A percentile compares a stretch with the other conserved stretches of the same genome.
phyloP scores from a whole-genome alignment of 2,888 invertebrate species.

The Acrobasis suavella region DNA sequence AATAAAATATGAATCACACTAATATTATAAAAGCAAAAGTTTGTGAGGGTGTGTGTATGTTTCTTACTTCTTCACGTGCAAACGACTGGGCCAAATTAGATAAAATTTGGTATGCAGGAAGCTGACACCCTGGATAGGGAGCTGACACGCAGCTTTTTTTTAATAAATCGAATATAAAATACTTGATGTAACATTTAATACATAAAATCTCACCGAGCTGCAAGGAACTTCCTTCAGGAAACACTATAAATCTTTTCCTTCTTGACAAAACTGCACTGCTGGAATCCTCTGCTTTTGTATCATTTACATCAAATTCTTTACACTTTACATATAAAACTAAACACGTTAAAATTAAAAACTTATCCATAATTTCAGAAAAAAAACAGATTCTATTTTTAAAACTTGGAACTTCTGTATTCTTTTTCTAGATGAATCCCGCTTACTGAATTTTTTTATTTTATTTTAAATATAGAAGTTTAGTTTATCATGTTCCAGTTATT shows the following conservation, averaged over 20 bases:
- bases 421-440: no score
- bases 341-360: background rate
- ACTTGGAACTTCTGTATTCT: background rate
- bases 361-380: background rate
- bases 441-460: background rate
- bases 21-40: no score
- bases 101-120: no score
- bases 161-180: no score
- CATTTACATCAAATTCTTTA: conserved; percentile 28
- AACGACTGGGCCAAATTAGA: no score
- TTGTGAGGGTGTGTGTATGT: no score
- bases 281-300: conserved; percentile 30
- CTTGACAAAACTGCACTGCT: conserved; percentile 67
- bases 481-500: no score
- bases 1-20: no score
- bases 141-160: no score
- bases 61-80: no score
- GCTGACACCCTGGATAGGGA: no score
- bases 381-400: background rate
- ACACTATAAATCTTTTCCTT: conserved; percentile 81
- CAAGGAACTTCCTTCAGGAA: conserved; percentile 83
- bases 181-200: no score
- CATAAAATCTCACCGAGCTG: conserved; percentile 74
- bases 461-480: background rate
- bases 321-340: background rate